Percentiles rank a stretch among this genome's conserved stretches.
phyloP scores from a whole-genome alignment of 2,797 vertebrate species.

The Champsocephalus esox region DNA sequence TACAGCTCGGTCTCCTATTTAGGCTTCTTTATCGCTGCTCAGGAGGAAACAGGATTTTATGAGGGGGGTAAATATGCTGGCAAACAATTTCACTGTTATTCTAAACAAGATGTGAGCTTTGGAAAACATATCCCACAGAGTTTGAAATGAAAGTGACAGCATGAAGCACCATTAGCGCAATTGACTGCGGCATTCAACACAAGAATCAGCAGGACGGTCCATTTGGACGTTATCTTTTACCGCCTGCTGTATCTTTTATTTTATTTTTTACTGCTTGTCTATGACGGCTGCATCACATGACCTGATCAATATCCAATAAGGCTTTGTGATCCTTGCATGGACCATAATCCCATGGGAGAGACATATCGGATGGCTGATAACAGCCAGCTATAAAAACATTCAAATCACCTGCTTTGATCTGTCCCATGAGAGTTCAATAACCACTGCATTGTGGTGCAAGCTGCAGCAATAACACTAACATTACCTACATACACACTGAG shows the following conservation, averaged over 20 bases:
- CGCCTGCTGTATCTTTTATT: constrained; percentile 53
- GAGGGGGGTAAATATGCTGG: background rate
- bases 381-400: constrained; percentile 60
- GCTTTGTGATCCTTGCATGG: constrained; percentile 60
- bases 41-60: constrained; percentile 1
- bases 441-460: constrained; percentile 1
- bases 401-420: constrained; percentile 59
- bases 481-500: background rate
- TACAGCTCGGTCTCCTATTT: background rate
- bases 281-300: constrained; percentile 50
- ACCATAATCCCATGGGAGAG: constrained; percentile 46
- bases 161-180: constrained; percentile 26
- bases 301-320: constrained; percentile 82
- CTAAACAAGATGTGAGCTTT: constrained; percentile 19
- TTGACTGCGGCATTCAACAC: constrained; percentile 63
- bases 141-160: constrained; percentile 41
- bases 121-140: constrained; percentile 11
- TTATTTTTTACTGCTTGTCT: constrained; percentile 49
- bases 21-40: constrained; percentile 1
- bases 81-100: constrained; percentile 22
- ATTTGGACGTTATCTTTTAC: constrained; percentile 64
- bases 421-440: constrained; percentile 63
- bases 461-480: constrained; percentile 7
- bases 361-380: constrained; percentile 65
- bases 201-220: constrained; percentile 56